Evolutionary conservation across 2,797 vertebrate genomes (phyloP), one percentile per base, ranked within the genome.

Genomic region (Phylloscopus collybita): DNA sequence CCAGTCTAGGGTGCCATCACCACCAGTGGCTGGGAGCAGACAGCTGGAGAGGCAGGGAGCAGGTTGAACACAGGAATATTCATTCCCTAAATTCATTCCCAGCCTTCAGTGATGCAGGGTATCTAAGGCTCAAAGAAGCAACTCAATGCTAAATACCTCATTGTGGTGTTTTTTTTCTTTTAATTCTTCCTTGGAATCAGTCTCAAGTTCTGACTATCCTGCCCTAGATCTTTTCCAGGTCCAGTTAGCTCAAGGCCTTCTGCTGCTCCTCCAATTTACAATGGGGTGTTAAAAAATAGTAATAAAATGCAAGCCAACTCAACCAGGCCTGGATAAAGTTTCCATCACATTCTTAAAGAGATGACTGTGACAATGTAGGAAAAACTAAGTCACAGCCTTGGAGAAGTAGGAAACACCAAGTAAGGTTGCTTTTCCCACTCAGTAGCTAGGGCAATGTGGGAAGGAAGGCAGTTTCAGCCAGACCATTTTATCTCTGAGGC

Each of bases 401-500:
- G 16, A 86, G 73, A 81, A 93, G 60, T 53, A 95, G 95, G 60
- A 95, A 95, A 88, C 42, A 49, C 66, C 64, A 87, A 90, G 49
- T 79, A 92, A 76, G 93, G 88, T 40, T 21, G 38, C 51, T 78
- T 85, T 83, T 50, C 51, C 70, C 86, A 73, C 83, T 88, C 88
- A 82, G 59, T 66, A 94, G 59, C 90, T 70, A 81, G 86, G 92
- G 90, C 80, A 95, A 70, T 8, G 49, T 49, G 83, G 80, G 67
- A 88, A 96, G 83, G 94, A 90, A 97, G 64, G 90, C 92, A 50
- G 19, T 66, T 96, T 86, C 74, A 93, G 88, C 49, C 88, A 84
- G 71, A 80, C 29, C 6, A 42, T 54, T 88, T 95, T 96, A 97
- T 97, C 96, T 97, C 80, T 56, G 14, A 45, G 49, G 76, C 96